Conservation (phyloP, 2,797 vertebrate species). For the Yasuhikotakia modesta region DNA sequence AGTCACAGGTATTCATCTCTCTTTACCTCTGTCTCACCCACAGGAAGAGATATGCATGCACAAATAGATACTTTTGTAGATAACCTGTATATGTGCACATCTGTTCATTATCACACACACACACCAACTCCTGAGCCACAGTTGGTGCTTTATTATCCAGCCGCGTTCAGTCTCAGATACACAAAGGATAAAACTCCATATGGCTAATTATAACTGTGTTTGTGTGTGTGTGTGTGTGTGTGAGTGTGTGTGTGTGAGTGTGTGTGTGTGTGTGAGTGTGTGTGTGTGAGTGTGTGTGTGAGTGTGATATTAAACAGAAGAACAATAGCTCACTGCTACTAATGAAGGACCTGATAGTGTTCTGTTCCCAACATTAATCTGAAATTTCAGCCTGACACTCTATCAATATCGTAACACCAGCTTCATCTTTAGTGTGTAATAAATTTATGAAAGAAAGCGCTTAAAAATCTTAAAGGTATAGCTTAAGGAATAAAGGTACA, state of each 20-base stretch:
- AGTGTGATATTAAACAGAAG: constrained; percentile 29
- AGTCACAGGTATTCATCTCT: not conserved
- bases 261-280: constrained; percentile 11
- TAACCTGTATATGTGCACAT: constrained; percentile 18
- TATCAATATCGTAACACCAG: constrained; percentile 49
- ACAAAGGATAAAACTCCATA: constrained; percentile 74
- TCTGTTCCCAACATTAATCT: constrained; percentile 56
- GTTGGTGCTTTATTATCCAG: constrained; percentile 74
- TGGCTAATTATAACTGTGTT: constrained; percentile 72
- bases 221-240: constrained; percentile 7
- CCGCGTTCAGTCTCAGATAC: constrained; percentile 63
- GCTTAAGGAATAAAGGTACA: too few relatives aligned
- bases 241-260: constrained; percentile 1
- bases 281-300: constrained; percentile 11
- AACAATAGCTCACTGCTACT: constrained; percentile 49
- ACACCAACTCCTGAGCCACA: constrained; percentile 63
- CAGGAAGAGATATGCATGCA: constrained; percentile 14
- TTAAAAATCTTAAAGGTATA: not conserved
- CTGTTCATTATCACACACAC: constrained; percentile 28
- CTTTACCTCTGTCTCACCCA: not conserved
- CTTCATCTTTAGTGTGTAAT: constrained; percentile 36
- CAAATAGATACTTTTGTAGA: not conserved
- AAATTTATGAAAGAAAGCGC: not conserved
- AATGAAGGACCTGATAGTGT: constrained; percentile 55
- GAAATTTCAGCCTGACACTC: constrained; percentile 44